Conservation (phyloP, 2,888 invertebrate genomes). For the Andrena marginata region DNA sequence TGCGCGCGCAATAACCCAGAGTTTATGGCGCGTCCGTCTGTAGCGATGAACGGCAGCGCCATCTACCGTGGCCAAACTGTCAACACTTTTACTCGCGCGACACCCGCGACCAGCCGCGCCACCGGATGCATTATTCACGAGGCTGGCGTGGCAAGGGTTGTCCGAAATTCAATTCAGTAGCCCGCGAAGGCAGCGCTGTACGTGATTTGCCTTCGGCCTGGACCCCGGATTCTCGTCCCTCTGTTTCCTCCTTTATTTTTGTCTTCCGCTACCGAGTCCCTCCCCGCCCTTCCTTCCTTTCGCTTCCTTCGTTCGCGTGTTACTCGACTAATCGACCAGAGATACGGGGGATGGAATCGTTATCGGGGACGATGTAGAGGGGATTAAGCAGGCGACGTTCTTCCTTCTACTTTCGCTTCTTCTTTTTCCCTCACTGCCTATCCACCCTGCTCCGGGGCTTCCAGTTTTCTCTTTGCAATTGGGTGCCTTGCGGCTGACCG, state of each 20-base stretch:
- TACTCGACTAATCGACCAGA: constrained; percentile 54
- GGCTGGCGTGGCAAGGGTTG: constrained; percentile 73
- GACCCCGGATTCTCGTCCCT: constrained; percentile 34
- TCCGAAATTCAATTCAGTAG: constrained; percentile 78
- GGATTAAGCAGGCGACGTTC: constrained; percentile 25
- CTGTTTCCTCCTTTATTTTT: constrained; percentile 19
- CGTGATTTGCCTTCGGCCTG: constrained; percentile 73
- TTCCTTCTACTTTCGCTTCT: neutral
- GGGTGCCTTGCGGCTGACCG: constrained; percentile 33
- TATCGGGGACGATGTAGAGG: constrained; percentile 34
- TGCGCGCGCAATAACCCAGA: constrained; percentile 30
- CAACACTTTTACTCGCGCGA: constrained; percentile 72
- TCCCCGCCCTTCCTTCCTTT: neutral
- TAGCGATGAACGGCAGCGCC: constrained; percentile 73
- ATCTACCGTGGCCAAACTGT: constrained; percentile 74
- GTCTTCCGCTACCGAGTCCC: neutral
- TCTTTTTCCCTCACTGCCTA: neutral
- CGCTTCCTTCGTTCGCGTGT: constrained; percentile 27
- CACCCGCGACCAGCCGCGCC: constrained; percentile 58
- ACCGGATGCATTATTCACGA: constrained; percentile 75
- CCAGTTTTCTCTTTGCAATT: neutral
- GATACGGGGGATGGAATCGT: constrained; percentile 55
- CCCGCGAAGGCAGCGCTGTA: constrained; percentile 67
- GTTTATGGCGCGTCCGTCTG: constrained; percentile 67
- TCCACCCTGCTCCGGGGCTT: neutral